A percentile compares a stretch with the other conserved stretches of the same genome.
Conservation (phyloP, 2,888 invertebrate species). For the Hyalella azteca region DNA sequence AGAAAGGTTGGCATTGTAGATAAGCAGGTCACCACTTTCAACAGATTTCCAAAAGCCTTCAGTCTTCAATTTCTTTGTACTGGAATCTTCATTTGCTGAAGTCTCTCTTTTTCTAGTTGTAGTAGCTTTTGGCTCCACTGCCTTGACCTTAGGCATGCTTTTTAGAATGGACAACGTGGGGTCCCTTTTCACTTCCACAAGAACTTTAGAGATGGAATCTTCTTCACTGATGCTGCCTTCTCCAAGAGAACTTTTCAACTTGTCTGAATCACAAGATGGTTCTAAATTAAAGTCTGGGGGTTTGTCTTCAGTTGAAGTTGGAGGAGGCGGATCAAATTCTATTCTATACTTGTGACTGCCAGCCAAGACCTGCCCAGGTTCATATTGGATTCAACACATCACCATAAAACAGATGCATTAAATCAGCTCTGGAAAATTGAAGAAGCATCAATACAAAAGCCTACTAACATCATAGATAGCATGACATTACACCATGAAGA, state of each 20-base stretch:
- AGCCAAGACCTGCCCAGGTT: constrained; percentile 40
- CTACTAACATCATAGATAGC: no score
- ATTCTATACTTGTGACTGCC: constrained; percentile 44
- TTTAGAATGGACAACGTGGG: background rate
- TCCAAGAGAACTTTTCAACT: no score
- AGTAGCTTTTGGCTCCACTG: background rate
- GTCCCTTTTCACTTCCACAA: no score
- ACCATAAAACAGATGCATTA: background rate
- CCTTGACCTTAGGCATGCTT: background rate
- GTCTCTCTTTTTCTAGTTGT: background rate
- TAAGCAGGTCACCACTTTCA: constrained; percentile 1
- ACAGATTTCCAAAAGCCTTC: constrained; percentile 2
- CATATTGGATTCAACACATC: no score
- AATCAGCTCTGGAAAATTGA: background rate
- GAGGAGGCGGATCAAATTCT: constrained; percentile 54
- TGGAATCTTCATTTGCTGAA: background rate
- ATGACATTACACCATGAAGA: no score
- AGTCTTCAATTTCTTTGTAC: background rate
- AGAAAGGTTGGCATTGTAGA: constrained; percentile 12
- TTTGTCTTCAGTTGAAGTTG: no score
- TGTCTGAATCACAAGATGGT: no score
- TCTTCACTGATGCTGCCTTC: no score
- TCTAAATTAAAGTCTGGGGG: no score
- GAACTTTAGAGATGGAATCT: no score
- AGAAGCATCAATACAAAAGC: no score